phyloP scores from a whole-genome alignment of 2,113 vertebrate genomes.

The Galemys pyrenaicus region DNA sequence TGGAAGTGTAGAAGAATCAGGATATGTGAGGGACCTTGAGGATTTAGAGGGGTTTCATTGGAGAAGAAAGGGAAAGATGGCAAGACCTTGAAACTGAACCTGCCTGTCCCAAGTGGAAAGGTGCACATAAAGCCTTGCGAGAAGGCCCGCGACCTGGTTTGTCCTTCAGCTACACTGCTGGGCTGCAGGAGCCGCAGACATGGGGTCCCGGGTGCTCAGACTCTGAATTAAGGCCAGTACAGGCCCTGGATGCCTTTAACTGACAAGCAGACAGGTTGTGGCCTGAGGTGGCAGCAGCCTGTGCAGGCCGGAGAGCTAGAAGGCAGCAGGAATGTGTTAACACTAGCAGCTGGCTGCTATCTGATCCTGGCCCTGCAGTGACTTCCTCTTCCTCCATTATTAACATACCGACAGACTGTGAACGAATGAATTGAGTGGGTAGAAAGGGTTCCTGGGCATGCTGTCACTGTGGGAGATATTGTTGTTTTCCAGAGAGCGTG shows the following conservation, averaged over 20 bases:
- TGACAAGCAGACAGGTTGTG: constrained; percentile 14
- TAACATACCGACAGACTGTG: constrained; percentile 53
- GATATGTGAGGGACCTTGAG: background rate
- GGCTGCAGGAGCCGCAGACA: background rate
- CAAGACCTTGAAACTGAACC: background rate
- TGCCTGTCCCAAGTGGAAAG: background rate
- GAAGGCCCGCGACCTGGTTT: background rate
- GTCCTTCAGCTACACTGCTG: background rate
- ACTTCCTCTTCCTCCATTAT: constrained; percentile 72
- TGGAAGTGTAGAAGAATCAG: background rate
- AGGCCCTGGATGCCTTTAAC: background rate
- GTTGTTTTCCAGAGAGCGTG: background rate
- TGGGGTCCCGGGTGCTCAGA: background rate
- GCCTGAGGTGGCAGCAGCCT: constrained; percentile 7
- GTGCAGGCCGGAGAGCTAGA: background rate
- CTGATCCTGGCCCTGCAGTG: constrained; percentile 53
- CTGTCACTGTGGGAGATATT: background rate
- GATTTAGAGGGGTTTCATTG: background rate
- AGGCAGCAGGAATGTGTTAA: constrained; percentile 61
- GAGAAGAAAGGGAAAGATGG: background rate
- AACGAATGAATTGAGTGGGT: constrained; percentile 58
- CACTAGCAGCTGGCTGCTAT: constrained; percentile 66
- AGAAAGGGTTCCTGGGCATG: background rate
- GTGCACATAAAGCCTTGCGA: background rate
- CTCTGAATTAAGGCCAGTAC: background rate